Evolutionary conservation across 2,113 vertebrate genomes (phyloP).

Genomic region (Hippoglossus stenolepis): DNA sequence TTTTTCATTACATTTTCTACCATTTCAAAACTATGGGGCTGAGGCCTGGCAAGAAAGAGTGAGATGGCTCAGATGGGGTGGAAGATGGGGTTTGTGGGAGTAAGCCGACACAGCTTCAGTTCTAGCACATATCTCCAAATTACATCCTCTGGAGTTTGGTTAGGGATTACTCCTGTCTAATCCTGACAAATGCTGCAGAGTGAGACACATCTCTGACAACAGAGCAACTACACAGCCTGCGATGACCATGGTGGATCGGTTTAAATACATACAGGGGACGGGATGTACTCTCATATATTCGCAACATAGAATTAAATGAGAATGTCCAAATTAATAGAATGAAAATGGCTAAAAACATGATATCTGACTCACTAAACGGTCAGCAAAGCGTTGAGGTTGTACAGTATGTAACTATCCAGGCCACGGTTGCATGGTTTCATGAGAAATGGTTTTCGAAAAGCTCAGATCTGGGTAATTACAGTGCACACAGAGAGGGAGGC

Average conservation of each 20-base stretch:
- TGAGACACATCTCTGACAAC: slow-evolving; percentile 74
- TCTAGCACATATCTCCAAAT: slow-evolving; percentile 78
- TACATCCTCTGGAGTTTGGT: slow-evolving; percentile 79
- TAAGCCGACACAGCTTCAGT: slow-evolving; percentile 74
- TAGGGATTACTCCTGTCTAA: slow-evolving; percentile 80
- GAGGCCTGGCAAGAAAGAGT: slow-evolving; percentile 44
- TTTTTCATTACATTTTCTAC: slow-evolving; percentile 44
- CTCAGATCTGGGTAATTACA: slow-evolving; percentile 65
- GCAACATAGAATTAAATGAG: slow-evolving; percentile 2
- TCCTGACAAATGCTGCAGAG: slow-evolving; percentile 79
- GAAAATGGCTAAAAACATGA: not conserved
- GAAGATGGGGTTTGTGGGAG: slow-evolving; percentile 64
- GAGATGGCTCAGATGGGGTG: slow-evolving; percentile 59
- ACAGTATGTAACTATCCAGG: slow-evolving; percentile 32
- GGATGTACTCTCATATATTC: slow-evolving; percentile 21
- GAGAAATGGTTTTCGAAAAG: slow-evolving; percentile 59
- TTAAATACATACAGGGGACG: slow-evolving; percentile 45
- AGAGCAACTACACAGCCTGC: slow-evolving; percentile 58
- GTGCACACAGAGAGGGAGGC: slow-evolving; percentile 27
- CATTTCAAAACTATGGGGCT: slow-evolving; percentile 56
- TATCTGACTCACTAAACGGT: slow-evolving; percentile 21
- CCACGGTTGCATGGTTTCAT: slow-evolving; percentile 38
- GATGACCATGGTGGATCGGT: slow-evolving; percentile 67
- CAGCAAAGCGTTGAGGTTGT: slow-evolving; percentile 23
- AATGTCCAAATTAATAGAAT: not conserved